Evolutionary conservation across 2,113 vertebrate species (phyloP), one percentile per base, ranked within the genome.

Genomic region (Syngnathus scovelli): DNA sequence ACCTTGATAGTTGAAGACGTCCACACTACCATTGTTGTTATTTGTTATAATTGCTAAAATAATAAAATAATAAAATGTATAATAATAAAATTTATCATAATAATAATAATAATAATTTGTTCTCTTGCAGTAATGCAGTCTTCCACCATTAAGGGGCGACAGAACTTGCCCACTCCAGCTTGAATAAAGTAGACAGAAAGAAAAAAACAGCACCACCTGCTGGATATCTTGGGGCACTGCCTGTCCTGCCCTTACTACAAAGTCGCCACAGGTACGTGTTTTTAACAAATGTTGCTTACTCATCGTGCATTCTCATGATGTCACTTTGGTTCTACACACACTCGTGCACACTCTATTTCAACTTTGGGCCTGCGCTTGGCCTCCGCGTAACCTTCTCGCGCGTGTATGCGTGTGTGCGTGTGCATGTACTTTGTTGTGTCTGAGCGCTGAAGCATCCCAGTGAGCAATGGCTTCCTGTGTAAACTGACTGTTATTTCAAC

Each of bases 401-500:
- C 79, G 75, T 72, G 75, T 72, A 77, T 79, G 71, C 76, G 76
- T 78, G 76, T 78, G 78, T 78, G 74, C 77, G 59, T 15, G 0
- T 15, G 13, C 13, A 15, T 48, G 44, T 73, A 70, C 86, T 86
- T 82, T 88, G 82, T 87, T 89, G 81, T 84, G 85, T 85, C 76
- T 89, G 76, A 85, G 84, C 81, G 72, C 74, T 58, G 85, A 85
- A 81, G 80, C 85, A 72, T 86, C 79, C 18, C 78, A 68, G 72
- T 78, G 78, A 84, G 77, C 77, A 81, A 84, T 67, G 75, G 78
- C 84, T 87, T 88, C 84, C 85, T 84, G 77, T 71, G 71, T 79
- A 74, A 87, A 82, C 80, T 76, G 81, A 81, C 83, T 83, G 83
- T 78, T 87, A 85, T 78, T 89, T 79, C 78, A 83, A 85, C 81